Evolutionary conservation across 2,888 invertebrate genomes (phyloP).

Genomic region (Macrosiphum euphorbiae): DNA sequence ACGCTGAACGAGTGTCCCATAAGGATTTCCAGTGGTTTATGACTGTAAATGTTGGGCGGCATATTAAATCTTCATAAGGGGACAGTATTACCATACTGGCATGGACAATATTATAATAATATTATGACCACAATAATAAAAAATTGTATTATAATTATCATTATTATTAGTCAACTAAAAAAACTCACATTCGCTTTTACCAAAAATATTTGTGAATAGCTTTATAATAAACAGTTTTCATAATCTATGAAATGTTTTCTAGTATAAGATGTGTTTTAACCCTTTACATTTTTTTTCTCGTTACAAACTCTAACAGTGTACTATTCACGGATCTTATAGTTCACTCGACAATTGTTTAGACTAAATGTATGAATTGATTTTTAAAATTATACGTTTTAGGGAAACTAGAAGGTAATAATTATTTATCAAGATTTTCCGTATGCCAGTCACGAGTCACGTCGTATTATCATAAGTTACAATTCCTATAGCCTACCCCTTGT

Average conservation of each 20-base stretch:
- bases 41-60: too few species aligned
- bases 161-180: neutral
- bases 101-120: neutral
- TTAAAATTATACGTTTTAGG: neutral
- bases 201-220: neutral
- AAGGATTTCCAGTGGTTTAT: neutral
- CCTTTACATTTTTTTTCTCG: neutral
- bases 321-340: neutral
- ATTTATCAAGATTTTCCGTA: neutral
- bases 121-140: too few species aligned
- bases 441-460: neutral
- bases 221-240: neutral
- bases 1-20: neutral
- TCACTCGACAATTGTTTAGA: neutral
- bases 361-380: neutral
- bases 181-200: neutral
- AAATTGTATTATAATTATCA: too few species aligned
- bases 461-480: neutral
- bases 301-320: neutral
- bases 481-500: neutral
- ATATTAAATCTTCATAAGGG: neutral
- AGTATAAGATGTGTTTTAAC: neutral
- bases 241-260: neutral
- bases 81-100: neutral
- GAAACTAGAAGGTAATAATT: neutral